A percentile compares a stretch with the other conserved stretches of the same genome.
Conservation (phyloP, 1,140 invertebrate species). For the Melipona quadrifasciata region DNA sequence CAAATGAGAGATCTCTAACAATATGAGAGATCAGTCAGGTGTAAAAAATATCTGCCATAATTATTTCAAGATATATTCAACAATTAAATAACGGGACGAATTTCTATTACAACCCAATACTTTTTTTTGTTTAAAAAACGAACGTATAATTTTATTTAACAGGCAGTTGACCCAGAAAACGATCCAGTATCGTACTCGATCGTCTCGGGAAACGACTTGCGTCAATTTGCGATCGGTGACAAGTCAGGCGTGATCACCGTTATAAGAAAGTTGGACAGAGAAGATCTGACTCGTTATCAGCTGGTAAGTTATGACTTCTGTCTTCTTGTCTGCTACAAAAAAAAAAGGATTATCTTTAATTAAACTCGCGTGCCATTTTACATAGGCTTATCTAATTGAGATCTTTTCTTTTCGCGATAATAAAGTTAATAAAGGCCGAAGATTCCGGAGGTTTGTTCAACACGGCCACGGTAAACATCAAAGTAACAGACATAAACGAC, state of each 20-base stretch:
- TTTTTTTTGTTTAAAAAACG: too few relatives aligned
- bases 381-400: not conserved
- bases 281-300: conserved; percentile 92
- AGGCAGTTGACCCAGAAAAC: conserved; percentile 94
- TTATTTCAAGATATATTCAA: too few relatives aligned
- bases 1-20: too few relatives aligned
- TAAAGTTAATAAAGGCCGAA: conserved; percentile 89
- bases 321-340: not conserved
- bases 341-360: not conserved
- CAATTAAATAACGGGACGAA: too few relatives aligned
- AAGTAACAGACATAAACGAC: conserved; percentile 95
- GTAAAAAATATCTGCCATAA: too few relatives aligned
- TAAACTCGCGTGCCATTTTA: not conserved
- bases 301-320: conserved; percentile 83
- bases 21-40: too few relatives aligned
- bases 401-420: conserved; percentile 66
- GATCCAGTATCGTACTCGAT: conserved; percentile 93
- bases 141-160: conserved; percentile 60
- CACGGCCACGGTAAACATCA: conserved; percentile 92
- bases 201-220: conserved; percentile 91
- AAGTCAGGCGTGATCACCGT: conserved; percentile 92
- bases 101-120: too few relatives aligned
- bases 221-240: conserved; percentile 92
- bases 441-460: conserved; percentile 91
- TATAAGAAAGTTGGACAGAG: conserved; percentile 91